Base-by-base conservation (phyloP, 30 jellyfish, hydroid and myxozoan genomes). In the Chrysaora quinquecirrha region DNA sequence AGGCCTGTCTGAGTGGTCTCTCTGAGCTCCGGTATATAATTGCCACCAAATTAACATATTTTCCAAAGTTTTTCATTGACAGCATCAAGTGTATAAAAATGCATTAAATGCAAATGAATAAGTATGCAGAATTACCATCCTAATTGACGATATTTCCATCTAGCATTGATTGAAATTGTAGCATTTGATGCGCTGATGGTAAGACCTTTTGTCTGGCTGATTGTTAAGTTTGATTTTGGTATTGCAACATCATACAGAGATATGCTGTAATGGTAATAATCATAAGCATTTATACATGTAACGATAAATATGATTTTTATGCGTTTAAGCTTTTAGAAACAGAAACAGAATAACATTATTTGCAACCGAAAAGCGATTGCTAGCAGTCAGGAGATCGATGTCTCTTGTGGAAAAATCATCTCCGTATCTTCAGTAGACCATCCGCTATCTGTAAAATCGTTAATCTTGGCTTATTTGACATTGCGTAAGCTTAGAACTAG, bases 41-140 rank as follows among this genome's bases (percentile, higher is more conserved):
- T n/a, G n/a, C n/a, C n/a, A n/a, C n/a, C n/a, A n/a, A n/a, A n/a
- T n/a, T n/a, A n/a, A n/a, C n/a, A n/a, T n/a, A 43, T 43, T 9
- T 43, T 16, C 9, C 9, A 43, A 6, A 43, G 9, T 43, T 9
- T 43, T 9, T 6, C 58, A 6, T 43, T 43, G 58, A 43, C 58
- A 6, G 9, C 16, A 16, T 43, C 16, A 6, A 43, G 58, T 43
- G 58, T 43, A 43, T n/a, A n/a, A n/a, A n/a, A n/a, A n/a, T n/a
- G n/a, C n/a, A n/a, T n/a, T n/a, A n/a, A n/a, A n/a, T n/a, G n/a
- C n/a, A n/a, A n/a, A n/a, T n/a, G n/a, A n/a, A n/a, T n/a, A n/a
- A n/a, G n/a, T n/a, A n/a, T n/a, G n/a, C n/a, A n/a, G n/a, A n/a
- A 65, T 33, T 61, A 93, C 98, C 98, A 93, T 2, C 89, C 88